phyloP scores from a whole-genome alignment of 2,113 vertebrate genomes.

The Salvelinus namaycush region DNA sequence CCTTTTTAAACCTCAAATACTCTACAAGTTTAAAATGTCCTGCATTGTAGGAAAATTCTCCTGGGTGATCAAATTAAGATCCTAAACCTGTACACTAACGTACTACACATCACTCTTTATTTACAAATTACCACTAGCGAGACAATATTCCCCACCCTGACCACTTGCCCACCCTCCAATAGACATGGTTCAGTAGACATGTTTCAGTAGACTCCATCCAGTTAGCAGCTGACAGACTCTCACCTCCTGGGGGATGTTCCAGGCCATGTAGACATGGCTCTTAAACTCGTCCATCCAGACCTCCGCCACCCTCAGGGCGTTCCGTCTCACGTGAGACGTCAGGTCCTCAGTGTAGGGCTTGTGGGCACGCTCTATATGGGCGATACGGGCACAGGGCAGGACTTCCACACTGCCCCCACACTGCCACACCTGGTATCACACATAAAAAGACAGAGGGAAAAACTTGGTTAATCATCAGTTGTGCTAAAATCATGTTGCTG shows the following conservation, averaged over 20 bases:
- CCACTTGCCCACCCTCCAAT: background rate
- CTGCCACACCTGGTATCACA: constrained; percentile 87
- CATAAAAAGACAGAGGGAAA: constrained; percentile 7
- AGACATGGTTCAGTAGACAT: background rate
- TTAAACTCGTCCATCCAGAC: constrained; percentile 99
- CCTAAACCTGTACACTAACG: too few species aligned
- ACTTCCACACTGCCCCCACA: constrained; percentile 97
- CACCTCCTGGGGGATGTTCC: constrained; percentile 97
- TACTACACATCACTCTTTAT: too few species aligned
- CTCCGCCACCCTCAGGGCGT: constrained; percentile 91
- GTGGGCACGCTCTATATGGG: constrained; percentile 94
- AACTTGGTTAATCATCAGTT: too few species aligned
- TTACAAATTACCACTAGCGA: too few species aligned
- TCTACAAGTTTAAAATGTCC: too few species aligned
- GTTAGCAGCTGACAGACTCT: constrained; percentile 24
- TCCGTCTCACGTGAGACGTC: constrained; percentile 88
- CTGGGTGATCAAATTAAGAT: too few species aligned
- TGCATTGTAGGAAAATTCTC: too few species aligned
- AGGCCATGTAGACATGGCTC: constrained; percentile 98
- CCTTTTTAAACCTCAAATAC: too few species aligned
- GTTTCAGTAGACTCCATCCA: background rate
- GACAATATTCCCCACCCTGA: too few species aligned
- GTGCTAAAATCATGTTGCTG: too few species aligned
- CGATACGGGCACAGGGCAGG: constrained; percentile 91
- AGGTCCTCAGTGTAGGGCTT: constrained; percentile 96